A percentile compares a stretch with the other conserved stretches of the same genome.
Evolutionary conservation across 1,140 invertebrate genomes (phyloP).

Genomic region (Euura lappo): DNA sequence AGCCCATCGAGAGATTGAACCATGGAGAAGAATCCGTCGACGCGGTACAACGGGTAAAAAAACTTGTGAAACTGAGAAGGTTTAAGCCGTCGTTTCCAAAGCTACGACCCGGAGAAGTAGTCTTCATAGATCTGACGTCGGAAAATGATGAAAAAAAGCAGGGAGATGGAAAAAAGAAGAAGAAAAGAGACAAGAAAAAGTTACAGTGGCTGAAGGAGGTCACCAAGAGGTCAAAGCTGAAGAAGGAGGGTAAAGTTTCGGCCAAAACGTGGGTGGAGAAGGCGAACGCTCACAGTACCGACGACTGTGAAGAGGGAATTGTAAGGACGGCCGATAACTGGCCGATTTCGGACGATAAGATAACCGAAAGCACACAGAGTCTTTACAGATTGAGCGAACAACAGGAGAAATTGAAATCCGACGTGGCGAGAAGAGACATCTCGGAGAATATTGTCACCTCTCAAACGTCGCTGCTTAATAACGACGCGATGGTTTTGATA

Average conservation of each 20-base stretch:
- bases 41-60: background rate
- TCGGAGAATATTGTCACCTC: background rate
- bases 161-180: conserved; percentile 27
- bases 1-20: background rate
- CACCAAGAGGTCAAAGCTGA: conserved; percentile 21
- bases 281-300: conserved; percentile 37
- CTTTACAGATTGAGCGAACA: background rate
- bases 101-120: conserved; percentile 31
- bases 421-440: background rate
- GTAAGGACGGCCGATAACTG: conserved; percentile 15
- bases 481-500: background rate
- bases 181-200: conserved; percentile 26
- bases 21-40: background rate
- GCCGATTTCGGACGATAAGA: conserved; percentile 27
- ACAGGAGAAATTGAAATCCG: background rate
- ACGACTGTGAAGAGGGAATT: conserved; percentile 25
- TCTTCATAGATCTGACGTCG: conserved; percentile 46
- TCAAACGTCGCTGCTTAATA: background rate
- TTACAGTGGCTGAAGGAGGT: conserved; percentile 34
- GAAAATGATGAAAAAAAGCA: conserved; percentile 32
- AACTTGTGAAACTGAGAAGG: conserved; percentile 8
- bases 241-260: conserved; percentile 25
- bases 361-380: conserved; percentile 24
- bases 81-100: conserved; percentile 20
- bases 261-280: conserved; percentile 32